Evolutionary conservation across 2,888 invertebrate species (phyloP).

Genomic region (Anoplius nigerrimus): DNA sequence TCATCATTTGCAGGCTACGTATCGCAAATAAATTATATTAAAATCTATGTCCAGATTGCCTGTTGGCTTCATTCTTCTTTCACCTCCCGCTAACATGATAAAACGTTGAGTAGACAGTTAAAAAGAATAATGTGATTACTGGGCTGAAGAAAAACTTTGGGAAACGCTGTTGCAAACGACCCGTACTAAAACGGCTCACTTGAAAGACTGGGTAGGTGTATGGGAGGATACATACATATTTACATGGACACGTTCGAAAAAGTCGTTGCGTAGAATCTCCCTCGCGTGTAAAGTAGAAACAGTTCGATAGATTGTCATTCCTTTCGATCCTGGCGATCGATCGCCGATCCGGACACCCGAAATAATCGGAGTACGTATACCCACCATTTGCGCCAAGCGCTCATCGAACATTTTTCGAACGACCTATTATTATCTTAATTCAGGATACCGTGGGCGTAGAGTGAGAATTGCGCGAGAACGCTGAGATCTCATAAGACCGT

Average conservation of each 20-base stretch:
- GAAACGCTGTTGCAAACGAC: no score
- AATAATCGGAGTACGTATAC: background rate
- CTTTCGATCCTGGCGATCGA: no score
- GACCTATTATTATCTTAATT: constrained; percentile 8
- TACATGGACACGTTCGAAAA: constrained; percentile 56
- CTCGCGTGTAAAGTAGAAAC: constrained; percentile 18
- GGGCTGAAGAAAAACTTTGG: no score
- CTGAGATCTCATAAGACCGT: constrained; percentile 82
- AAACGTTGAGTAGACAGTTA: no score
- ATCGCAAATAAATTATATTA: no score
- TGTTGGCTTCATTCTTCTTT: no score
- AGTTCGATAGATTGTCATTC: background rate
- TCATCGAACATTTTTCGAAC: constrained; percentile 9
- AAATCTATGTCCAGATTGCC: no score
- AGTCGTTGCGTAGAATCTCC: constrained; percentile 10
- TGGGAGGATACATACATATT: constrained; percentile 58
- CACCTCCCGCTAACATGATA: no score
- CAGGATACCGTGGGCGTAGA: background rate
- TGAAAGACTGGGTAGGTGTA: constrained; percentile 69
- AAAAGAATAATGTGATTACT: no score
- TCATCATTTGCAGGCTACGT: no score
- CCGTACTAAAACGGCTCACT: constrained; percentile 25
- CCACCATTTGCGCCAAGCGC: background rate
- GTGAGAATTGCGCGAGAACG: background rate
- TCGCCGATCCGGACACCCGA: background rate